Base-by-base conservation (phyloP, 2,888 invertebrate species). In the Heteromurus nitidus region DNA sequence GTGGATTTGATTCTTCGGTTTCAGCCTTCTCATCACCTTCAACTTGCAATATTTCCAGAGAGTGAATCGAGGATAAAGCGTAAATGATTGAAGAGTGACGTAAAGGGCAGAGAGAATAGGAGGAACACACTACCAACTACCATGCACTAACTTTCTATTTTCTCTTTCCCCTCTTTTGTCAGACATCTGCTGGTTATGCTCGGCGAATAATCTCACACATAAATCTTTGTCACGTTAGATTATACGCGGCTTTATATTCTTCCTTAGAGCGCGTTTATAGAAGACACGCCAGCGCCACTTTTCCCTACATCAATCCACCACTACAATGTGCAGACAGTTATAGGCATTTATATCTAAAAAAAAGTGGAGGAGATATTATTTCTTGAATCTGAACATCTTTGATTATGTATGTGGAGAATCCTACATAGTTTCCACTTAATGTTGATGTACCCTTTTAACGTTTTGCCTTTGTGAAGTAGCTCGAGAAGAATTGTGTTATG, bases 191-290 rank as follows among this genome's bases (percentile, higher is more conserved):
- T n/a, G 42, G 42, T 75, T 55, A 67, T n/a, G 74, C 44, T 75
- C 65, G 58, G 67, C 75, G 58, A 75, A 75, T 68, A 68, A 76
- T 76, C 68, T 30, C 28, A 31, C 31, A 62, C 76, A 76, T 76
- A 76, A 76, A 76, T 76, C 76, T 76, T 58, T 76, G 76, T 76
- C 76, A 76, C 47, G 60, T 68, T 76, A 68, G 76, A 76, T 76
- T 76, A 75, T 55, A 55, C 22, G 60, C 13, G 16, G 58, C 58
- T 18, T 67, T 42, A 50, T 53, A 13, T 44, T 65, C 42, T 65
- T 44, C 65, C 26, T 22, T 28, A 42, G 24, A 42, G 65, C 24
- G 13, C 22, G 42, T n/a, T n/a, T n/a, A n/a, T n/a, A 24, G 65
- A 44, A 42, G 65, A 20, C 44, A 36, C 16, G 22, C 13, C 65